Base-by-base conservation (phyloP, 1,140 invertebrate species). In the Listronotus bonariensis region DNA sequence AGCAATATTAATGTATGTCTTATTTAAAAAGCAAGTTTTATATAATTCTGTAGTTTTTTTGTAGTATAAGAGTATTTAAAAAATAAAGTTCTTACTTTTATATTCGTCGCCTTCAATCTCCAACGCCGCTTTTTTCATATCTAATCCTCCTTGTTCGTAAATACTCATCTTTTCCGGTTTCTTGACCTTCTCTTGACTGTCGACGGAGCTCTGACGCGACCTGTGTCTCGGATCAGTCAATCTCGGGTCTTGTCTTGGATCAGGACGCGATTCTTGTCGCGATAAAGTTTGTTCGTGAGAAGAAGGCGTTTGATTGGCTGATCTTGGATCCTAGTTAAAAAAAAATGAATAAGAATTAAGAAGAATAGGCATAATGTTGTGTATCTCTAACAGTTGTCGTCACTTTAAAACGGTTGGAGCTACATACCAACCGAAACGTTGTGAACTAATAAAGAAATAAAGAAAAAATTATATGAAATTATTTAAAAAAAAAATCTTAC, bases 101-200 rank as follows among this genome's bases (percentile, higher is more conserved):
- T 67, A 59, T 38, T 68, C 66, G n/a, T 55, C 63, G 17, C 42
- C 31, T 6, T 46, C 57, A 14, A 68, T 67, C 20, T 68, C 63
- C n/a, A 65, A 36, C 10, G 56, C 60, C 49, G 77, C 74, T 17
- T 80, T 78, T 5, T 80, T 80, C 48, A 59, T 63, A 32, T 67
- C 59, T 12, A 77, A 60, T 26, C 69, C 72, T 11, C 76, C 76
- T 54, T 76, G 76, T 48, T 77, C 76, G 45, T 77, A 77, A 34
- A 77, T 77, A 49, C 74, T 77, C 14, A 76, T 14, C 51, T 77
- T 76, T 31, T 71, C 72, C 20, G 49, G 42, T 11, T 66, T 66
- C 31, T 54, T 54, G 3, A 57, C 49, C 56, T 68, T 68, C 1
- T 17, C 18, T 15, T 67, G 61, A 18, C 14, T 45, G 10, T 68